Conservation (phyloP, 2,888 invertebrate genomes). For the Apotomis turbidana region DNA sequence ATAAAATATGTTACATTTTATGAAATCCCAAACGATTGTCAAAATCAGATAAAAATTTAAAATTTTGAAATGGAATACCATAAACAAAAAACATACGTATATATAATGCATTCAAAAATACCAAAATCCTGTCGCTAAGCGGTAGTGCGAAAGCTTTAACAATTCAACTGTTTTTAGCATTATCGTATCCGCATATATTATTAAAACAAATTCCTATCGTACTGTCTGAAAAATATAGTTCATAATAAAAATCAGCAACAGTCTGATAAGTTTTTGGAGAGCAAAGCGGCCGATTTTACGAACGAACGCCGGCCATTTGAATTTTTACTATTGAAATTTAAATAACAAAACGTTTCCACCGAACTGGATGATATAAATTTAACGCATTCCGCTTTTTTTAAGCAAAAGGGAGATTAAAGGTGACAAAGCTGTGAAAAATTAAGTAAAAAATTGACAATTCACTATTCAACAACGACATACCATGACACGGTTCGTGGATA, state of each 20-base stretch:
- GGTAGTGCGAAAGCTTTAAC: conserved; percentile 10
- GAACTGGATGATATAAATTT: conserved; percentile 28
- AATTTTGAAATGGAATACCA: not conserved
- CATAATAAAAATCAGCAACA: not conserved
- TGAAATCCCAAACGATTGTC: no score
- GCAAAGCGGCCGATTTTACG: conserved; percentile 8
- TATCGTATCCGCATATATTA: not conserved
- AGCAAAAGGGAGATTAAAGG: conserved; percentile 12
- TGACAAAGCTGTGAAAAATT: not conserved
- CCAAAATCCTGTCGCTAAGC: conserved; percentile 1
- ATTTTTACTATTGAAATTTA: conserved; percentile 37
- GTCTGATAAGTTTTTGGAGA: not conserved
- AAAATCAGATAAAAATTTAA: no score
- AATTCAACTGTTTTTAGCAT: not conserved
- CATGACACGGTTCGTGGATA: not conserved
- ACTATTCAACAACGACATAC: not conserved
- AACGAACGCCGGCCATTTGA: conserved; percentile 22
- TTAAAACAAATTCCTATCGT: not conserved
- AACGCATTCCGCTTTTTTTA: conserved; percentile 15
- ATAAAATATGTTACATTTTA: no score
- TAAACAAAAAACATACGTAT: not conserved
- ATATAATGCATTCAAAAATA: not conserved
- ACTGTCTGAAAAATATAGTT: not conserved
- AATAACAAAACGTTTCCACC: conserved; percentile 36
- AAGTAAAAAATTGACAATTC: not conserved